A percentile compares a stretch with the other conserved stretches of the same genome.
Conservation (phyloP, 2,113 vertebrate genomes). For the Pituophis catenifer region DNA sequence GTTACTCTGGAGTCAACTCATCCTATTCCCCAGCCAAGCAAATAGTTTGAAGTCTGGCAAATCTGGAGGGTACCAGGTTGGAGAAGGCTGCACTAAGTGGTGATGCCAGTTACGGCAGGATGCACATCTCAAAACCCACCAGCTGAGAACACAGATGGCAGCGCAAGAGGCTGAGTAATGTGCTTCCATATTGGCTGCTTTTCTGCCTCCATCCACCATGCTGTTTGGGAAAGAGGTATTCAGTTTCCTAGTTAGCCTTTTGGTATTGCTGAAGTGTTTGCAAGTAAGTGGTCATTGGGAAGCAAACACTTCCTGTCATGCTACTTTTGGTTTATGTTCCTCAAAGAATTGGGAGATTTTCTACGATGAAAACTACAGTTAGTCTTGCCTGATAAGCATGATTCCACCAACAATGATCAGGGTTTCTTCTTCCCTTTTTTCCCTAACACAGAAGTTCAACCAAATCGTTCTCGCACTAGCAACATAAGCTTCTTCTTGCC, state of each 20-base stretch:
- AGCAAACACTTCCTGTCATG: conserved; percentile 61
- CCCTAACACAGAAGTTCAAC: conserved; percentile 73
- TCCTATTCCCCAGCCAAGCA: not conserved
- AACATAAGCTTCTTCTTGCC: conserved; percentile 99
- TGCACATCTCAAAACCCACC: conserved; percentile 46
- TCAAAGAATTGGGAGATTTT: conserved; percentile 67
- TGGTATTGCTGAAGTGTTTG: conserved; percentile 57
- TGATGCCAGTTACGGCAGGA: conserved; percentile 57
- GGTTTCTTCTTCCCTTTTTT: conserved; percentile 70
- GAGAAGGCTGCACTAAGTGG: not conserved
- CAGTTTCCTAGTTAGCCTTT: conserved; percentile 67
- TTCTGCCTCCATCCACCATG: conserved; percentile 49
- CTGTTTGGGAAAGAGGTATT: conserved; percentile 69
- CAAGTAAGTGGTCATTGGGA: conserved; percentile 56
- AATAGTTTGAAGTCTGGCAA: not conserved
- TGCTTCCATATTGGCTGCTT: conserved; percentile 29
- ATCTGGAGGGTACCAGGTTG: not conserved
- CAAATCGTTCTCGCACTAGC: conserved; percentile 94
- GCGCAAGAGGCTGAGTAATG: conserved; percentile 68
- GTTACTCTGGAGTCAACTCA: not conserved
- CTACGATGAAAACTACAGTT: conserved; percentile 60
- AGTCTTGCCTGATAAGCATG: conserved; percentile 43
- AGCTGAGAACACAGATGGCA: conserved; percentile 33
- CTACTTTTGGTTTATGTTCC: conserved; percentile 68
- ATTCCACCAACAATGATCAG: conserved; percentile 63